Base-by-base conservation (phyloP, 2,888 invertebrate species). In the Epinotia bilunana region DNA sequence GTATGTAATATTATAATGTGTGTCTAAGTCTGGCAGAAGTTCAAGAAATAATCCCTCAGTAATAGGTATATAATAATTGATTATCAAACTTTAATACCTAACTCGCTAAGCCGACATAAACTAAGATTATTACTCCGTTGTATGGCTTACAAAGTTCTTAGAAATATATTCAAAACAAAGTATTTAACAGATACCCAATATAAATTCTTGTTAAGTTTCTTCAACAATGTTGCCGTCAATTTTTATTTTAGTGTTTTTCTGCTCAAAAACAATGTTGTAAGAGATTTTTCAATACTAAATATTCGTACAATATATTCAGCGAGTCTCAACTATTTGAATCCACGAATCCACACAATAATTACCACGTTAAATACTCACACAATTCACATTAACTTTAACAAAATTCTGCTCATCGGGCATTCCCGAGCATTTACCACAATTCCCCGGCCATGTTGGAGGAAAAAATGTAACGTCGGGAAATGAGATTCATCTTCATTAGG, bases 401-500 rank as follows among this genome's bases (percentile, higher is more conserved):
- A 60, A 69, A 60, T 69, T 69, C 23, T 58, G n/a, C 28, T 60
- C 68, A 58, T 18, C 60, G 58, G 20, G 64, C 70, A 58, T 70
- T 74, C 53, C 58, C 53, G 46, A 11, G 53, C 58, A 20, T 57
- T 63, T 23, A 63, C 53, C 57, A 28, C 53, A 73, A 69, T 73
- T 68, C 57, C 73, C 73, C 18, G 20, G 69, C 74, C 60, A 33
- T 65, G 60, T 74, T 70, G 60, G 70, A 53, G 70, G 60, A 53
- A 74, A 74, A 74, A 74, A 74, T 74, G 70, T 74, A 72, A 65
- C 70, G 74, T 46, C 64, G 64, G 39, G 64, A 74, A 74, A 74
- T 70, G 74, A 71, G 64, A 74, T 74, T 74, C 74, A 55, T 74
- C 74, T 74, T 74, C 74, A 74, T 74, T 74, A 74, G 64, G 70